Evolutionary conservation across 2,113 vertebrate genomes (phyloP).

Genomic region (Macrotus californicus): DNA sequence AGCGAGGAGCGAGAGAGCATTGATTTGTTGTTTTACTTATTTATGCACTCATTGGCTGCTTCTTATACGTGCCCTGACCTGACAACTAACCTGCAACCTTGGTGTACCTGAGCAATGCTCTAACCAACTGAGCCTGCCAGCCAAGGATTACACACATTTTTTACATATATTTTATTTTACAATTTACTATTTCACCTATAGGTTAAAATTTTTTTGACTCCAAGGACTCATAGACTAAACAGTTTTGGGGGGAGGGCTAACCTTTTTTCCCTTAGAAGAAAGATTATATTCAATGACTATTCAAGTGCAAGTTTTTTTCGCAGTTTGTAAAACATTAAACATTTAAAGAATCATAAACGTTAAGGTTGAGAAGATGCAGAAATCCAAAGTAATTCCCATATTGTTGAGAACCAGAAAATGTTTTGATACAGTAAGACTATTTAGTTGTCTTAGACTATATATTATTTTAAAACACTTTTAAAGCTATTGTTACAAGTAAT

Average conservation of each 20-base stretch:
- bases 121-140: no score
- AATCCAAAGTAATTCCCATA: background rate
- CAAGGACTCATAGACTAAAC: background rate
- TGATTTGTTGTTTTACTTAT: no score
- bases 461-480: background rate
- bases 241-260: accelerated
- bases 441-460: background rate
- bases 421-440: background rate
- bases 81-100: no score
- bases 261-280: background rate
- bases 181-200: background rate
- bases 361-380: background rate
- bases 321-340: background rate
- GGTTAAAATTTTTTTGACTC: background rate
- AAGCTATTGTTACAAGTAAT: background rate
- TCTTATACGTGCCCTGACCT: no score
- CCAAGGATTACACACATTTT: no score
- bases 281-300: background rate
- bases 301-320: background rate
- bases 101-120: no score
- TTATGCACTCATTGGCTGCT: no score
- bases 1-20: no score
- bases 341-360: background rate
- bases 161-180: background rate
- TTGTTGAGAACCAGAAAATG: background rate